Conservation (phyloP, 2,797 vertebrate genomes). For the Scarus forsteni region DNA sequence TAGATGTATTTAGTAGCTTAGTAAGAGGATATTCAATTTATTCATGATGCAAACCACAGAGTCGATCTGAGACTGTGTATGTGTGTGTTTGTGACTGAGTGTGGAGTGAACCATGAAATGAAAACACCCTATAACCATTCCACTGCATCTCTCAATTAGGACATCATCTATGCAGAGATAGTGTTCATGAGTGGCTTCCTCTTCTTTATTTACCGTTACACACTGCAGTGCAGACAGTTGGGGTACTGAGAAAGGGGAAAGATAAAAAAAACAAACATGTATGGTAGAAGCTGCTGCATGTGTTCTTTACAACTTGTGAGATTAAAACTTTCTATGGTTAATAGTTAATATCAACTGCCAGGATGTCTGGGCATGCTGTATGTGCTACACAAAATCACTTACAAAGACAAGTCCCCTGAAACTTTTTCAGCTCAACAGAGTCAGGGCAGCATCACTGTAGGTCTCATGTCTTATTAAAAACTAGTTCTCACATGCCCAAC, state of each 20-base stretch:
- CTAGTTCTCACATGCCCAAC: constrained; percentile 10
- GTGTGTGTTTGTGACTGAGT: constrained; percentile 44
- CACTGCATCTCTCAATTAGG: constrained; percentile 80
- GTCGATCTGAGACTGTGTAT: constrained; percentile 32
- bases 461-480: constrained; percentile 48
- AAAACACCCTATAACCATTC: constrained; percentile 81
- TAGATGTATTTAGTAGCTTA: constrained; percentile 76
- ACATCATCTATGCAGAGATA: constrained; percentile 70
- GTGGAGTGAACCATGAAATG: constrained; percentile 80
- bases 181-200: constrained; percentile 66
- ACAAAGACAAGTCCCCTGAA: constrained; percentile 34
- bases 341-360: constrained; percentile 54
- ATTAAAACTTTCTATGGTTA: constrained; percentile 29
- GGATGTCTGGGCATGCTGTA: constrained; percentile 30
- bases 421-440: constrained; percentile 18
- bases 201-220: constrained; percentile 74
- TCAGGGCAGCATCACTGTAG: constrained; percentile 11
- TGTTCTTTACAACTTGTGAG: constrained; percentile 33
- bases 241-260: constrained; percentile 33
- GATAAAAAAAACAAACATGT: constrained; percentile 11
- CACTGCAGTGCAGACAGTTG: constrained; percentile 58
- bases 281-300: constrained; percentile 21
- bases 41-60: constrained; percentile 80
- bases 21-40: constrained; percentile 81
- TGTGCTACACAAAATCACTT: constrained; percentile 13